A percentile compares a stretch with the other conserved stretches of the same genome.
Evolutionary conservation across 2,797 vertebrate species (phyloP).

Genomic region (Acrossocheilus fasciatus): DNA sequence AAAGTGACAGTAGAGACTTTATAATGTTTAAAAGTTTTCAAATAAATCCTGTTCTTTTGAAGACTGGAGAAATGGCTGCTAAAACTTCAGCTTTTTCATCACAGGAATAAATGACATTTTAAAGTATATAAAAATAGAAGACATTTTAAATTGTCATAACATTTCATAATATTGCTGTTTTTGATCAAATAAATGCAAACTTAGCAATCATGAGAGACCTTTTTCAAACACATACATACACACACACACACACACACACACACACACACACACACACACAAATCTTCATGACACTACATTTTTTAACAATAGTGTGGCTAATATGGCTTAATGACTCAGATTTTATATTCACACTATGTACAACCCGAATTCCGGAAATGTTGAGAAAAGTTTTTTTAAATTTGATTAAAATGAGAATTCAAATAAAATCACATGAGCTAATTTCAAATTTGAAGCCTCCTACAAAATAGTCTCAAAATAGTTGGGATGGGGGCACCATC

Average conservation of each 20-base stretch:
- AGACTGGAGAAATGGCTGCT: not conserved
- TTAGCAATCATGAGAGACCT: not conserved
- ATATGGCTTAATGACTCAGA: not conserved
- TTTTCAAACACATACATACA: not conserved
- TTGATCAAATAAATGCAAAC: not conserved
- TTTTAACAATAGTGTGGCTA: not conserved
- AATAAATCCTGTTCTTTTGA: not conserved
- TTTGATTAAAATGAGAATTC: no score
- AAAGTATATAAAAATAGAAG: not conserved
- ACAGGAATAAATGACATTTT: not conserved
- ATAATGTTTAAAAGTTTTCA: not conserved
- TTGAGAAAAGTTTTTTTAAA: no score
- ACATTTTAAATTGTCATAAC: not conserved
- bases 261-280: not conserved
- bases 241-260: not conserved
- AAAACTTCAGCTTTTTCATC: not conserved
- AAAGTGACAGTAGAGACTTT: not conserved
- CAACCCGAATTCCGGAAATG: no score
- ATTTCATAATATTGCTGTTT: not conserved
- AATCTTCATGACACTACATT: not conserved
- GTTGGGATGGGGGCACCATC: no score
- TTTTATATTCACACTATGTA: no score
- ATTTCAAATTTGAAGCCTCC: no score
- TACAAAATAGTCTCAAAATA: no score
- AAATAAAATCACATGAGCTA: no score